These are phyloP conservation scores for Tychaedon coryphoeus DNA, from an alignment of 2,113 vertebrate species.

Conservation along the genomic window DNA sequence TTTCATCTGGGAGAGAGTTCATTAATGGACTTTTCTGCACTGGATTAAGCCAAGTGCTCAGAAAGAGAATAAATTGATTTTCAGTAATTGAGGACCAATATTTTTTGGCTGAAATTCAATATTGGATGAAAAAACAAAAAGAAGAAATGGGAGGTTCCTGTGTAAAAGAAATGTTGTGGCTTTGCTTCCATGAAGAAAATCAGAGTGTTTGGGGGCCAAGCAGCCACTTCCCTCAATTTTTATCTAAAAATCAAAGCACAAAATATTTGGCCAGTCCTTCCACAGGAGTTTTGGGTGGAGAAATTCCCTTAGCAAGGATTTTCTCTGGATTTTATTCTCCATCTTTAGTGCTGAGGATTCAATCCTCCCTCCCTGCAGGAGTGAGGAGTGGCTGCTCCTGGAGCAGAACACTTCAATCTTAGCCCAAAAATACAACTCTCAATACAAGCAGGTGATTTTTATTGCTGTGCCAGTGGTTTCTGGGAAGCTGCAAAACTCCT, in stretches of 20 bases:
- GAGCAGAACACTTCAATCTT: background rate
- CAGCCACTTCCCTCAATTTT: background rate
- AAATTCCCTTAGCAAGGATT: background rate
- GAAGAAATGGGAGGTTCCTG: background rate
- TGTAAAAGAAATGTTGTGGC: background rate
- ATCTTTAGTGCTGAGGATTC: background rate
- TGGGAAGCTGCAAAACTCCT: background rate
- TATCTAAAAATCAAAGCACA: background rate
- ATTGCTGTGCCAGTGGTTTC: background rate
- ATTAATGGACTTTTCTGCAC: slow-evolving; percentile 3
- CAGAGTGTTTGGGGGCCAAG: background rate
- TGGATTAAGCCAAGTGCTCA: slow-evolving; percentile 45
- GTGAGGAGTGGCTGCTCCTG: background rate
- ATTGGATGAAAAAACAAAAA: background rate
- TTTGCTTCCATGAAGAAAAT: background rate
- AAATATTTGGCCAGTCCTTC: background rate
- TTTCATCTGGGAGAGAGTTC: background rate
- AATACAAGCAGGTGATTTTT: background rate
- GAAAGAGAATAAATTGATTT: slow-evolving; percentile 16
- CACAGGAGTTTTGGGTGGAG: background rate
- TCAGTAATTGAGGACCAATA: slow-evolving; percentile 22
- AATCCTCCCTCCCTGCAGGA: background rate
- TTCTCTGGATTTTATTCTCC: background rate
- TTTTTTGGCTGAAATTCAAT: background rate
- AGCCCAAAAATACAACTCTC: background rate